A percentile compares a stretch with the other conserved stretches of the same genome.
Conservation (phyloP, 92 coral and sea anemone species). For the Parazoanthus darwini region DNA sequence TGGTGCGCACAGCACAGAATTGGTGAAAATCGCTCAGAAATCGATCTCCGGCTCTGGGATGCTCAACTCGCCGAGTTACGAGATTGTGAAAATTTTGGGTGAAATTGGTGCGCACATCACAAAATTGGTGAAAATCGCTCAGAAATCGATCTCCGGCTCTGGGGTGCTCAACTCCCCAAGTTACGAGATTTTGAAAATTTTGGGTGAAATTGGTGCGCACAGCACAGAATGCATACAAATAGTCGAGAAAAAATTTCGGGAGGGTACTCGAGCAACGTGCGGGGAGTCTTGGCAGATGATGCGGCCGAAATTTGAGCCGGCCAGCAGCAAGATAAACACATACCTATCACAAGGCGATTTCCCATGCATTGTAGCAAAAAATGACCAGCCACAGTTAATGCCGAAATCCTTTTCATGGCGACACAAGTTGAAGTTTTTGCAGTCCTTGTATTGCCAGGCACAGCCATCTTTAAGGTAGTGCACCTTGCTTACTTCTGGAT, state of each 20-base stretch:
- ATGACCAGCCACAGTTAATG: background rate
- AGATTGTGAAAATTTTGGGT: too few relatives aligned
- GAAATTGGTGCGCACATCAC: too few relatives aligned
- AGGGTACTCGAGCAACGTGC: background rate
- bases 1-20: too few relatives aligned
- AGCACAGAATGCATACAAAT: too few relatives aligned
- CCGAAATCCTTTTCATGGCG: constrained; percentile 24
- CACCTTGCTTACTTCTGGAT: background rate
- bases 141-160: too few relatives aligned
- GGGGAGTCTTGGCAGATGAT: background rate
- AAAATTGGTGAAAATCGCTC: too few relatives aligned
- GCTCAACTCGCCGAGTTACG: too few relatives aligned
- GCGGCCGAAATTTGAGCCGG: background rate
- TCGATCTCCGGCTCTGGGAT: too few relatives aligned
- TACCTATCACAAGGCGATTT: constrained; percentile 25
- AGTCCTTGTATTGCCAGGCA: constrained; percentile 33
- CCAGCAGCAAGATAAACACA: background rate
- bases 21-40: too few relatives aligned
- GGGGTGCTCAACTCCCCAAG: too few relatives aligned
- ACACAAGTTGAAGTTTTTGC: constrained; percentile 34
- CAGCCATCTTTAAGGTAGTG: constrained; percentile 34
- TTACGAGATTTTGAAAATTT: too few relatives aligned
- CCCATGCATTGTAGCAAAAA: constrained; percentile 44
- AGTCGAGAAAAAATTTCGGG: background rate
- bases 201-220: too few relatives aligned